Percentiles rank a stretch among this genome's conserved stretches.
Conservation (phyloP, 2,797 vertebrate species). For the Calcarius lapponicus region DNA sequence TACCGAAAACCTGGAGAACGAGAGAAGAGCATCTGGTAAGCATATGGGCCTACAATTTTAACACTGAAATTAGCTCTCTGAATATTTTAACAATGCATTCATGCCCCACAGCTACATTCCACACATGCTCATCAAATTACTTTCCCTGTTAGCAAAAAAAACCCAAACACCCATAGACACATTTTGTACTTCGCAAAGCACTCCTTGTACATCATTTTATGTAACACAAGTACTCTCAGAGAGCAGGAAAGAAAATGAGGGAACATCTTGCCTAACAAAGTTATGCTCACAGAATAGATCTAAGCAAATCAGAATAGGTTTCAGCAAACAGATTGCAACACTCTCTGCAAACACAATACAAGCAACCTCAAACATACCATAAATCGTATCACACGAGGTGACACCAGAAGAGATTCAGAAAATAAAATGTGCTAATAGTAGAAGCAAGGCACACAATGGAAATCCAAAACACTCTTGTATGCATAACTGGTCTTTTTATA, state of each 20-base stretch:
- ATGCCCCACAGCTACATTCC: constrained; percentile 32
- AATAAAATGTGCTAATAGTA: constrained; percentile 8
- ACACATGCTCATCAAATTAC: constrained; percentile 41
- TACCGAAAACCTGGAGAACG: constrained; percentile 88
- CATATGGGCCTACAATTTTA: constrained; percentile 48
- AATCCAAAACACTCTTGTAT: neutral
- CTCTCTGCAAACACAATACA: constrained; percentile 40
- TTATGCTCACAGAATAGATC: constrained; percentile 38
- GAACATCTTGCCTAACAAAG: neutral
- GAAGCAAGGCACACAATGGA: neutral
- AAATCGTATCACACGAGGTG: constrained; percentile 5
- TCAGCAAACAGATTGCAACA: constrained; percentile 1
- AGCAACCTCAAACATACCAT: constrained; percentile 10
- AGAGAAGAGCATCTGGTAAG: constrained; percentile 66
- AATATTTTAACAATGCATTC: constrained; percentile 57
- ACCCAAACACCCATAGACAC: neutral
- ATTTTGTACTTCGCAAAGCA: neutral
- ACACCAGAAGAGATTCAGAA: constrained; percentile 6
- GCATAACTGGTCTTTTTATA: neutral
- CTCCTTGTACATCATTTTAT: constrained; percentile 17
- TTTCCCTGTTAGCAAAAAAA: constrained; percentile 41
- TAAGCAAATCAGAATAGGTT: constrained; percentile 31
- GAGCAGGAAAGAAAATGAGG: constrained; percentile 25
- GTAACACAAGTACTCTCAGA: constrained; percentile 33
- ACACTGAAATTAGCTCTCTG: constrained; percentile 32